Base-by-base conservation (phyloP, 2,113 vertebrate genomes). In the Pseudolaguvia tuberculata region DNA sequence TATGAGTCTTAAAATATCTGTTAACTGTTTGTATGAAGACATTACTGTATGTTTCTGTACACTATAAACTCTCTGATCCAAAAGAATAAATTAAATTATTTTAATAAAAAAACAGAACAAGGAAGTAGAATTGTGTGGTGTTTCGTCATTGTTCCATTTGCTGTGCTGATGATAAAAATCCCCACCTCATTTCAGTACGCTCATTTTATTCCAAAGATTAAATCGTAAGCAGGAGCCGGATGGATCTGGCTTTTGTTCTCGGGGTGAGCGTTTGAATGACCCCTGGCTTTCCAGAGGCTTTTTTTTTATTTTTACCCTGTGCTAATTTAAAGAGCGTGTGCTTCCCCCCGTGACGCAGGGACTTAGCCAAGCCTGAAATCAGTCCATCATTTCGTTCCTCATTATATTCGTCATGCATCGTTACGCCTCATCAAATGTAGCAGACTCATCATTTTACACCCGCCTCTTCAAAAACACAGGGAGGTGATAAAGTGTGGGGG, bases 301-400 rank as follows among this genome's bases (percentile, higher is more conserved):
- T 69, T 42, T 42, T 42, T 42, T 42, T 42, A 8, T 42, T 42
- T 45, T 25, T 78, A 59, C 70, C 25, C 29, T 27, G 14, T 18
- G 9, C 35, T 78, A 73, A 75, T 75, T 77, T 57, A 71, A 58
- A 15, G 29, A 12, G 51, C 65, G 67, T 59, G 51, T 73, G 61
- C 80, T 27, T 56, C 29, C 45, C 14, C 65, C 42, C 25, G 35
- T 69, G 70, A 76, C 72, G 55, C 65, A 23, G 31, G 55, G 75
- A 68, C 58, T 71, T 76, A 81, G 76, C 56, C 52, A 27, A 75
- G 79, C 75, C 53, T 78, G 73, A 77, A 81, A 78, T 78, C 80
- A 78, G 69, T 78, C 76, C 80, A 76, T 81, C 79, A 70, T 76
- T 79, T 72, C 79, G 48, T 76, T 69, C 65, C 72, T 75, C 62